Percentiles rank a stretch among this genome's conserved stretches.
These are phyloP conservation scores for Calliscelio sp. DNA, from an alignment of 2,888 invertebrate genomes.

Conservation along the genomic window DNA sequence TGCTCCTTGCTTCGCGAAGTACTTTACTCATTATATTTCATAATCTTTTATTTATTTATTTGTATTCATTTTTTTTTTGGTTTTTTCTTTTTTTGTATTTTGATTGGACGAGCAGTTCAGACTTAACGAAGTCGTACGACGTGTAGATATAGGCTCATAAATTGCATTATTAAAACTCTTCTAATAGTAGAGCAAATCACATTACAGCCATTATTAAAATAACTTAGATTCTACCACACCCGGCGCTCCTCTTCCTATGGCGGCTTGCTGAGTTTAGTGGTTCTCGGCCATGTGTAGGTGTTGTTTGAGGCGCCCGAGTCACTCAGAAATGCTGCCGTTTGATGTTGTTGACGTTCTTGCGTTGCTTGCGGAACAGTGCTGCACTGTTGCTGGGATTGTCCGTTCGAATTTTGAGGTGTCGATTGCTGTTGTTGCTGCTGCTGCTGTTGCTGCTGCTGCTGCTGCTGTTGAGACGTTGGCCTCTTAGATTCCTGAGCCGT, in stretches of 20 bases:
- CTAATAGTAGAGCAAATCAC: constrained; percentile 75
- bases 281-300: constrained; percentile 85
- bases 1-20: constrained; percentile 54
- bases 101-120: constrained; percentile 74
- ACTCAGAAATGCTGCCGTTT: constrained; percentile 76
- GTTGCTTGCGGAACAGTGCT: constrained; percentile 77
- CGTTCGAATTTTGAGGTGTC: constrained; percentile 64
- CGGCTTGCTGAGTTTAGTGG: constrained; percentile 84
- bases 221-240: constrained; percentile 83
- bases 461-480: constrained; percentile 76
- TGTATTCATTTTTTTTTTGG: constrained; percentile 23
- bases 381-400: constrained; percentile 77
- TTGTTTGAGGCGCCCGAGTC: constrained; percentile 79
- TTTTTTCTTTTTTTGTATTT: constrained; percentile 61
- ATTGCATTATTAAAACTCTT: constrained; percentile 73
- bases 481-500: constrained; percentile 90
- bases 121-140: constrained; percentile 71
- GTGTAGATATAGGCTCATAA: constrained; percentile 73
- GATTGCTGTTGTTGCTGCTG: too few relatives aligned
- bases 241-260: constrained; percentile 83
- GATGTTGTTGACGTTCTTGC: constrained; percentile 79
- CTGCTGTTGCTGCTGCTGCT: constrained; percentile 74
- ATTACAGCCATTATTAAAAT: constrained; percentile 85
- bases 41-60: too few relatives aligned
- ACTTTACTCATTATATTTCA: constrained; percentile 40